Evolutionary conservation across 2,888 invertebrate genomes (phyloP), one percentile per base, ranked within the genome.

Genomic region (Athalia cordata): DNA sequence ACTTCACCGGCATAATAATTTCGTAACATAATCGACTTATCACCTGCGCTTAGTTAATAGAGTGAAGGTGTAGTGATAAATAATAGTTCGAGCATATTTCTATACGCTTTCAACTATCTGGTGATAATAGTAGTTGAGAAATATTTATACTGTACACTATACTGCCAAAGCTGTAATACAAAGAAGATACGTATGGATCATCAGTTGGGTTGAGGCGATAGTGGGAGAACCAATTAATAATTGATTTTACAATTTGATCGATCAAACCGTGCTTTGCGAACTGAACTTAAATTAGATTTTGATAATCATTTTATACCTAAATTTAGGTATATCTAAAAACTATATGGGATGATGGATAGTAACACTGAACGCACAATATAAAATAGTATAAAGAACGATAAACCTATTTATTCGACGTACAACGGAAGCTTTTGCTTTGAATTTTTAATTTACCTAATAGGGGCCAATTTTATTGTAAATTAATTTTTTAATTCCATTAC

Each of bases 401-500:
- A 15, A 55, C 11, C 4, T 29, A 29, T 29, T 29, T 29, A 29
- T 29, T 29, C 29, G 29, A 29, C 29, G 29, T 29, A 29, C 29
- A 68, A 52, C n/a, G 45, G 15, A 47, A 72, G 72, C 72, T 59
- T 59, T 72, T 45, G 72, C 72, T 72, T 47, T 8, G 45, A 72
- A 72, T 72, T 57, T 59, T 59, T 59, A 13, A 72, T 13, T 45
- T 15, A 59, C 8, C 1, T 11, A n/a, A 59, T 13, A 47, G 72
- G 57, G 72, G 72, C 72, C 72, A 72, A 70, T 59, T 72, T 72
- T 72, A n/a, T 15, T 15, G 72, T 52, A 68, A 13, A 45, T 0
- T 4, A 55, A 59, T n/a, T 59, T 59, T 49, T 72, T 62, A 15
- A 8, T 62, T 29, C 29, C 29, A 29, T 29, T 1, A 11, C 29